Conservation (phyloP, 2,113 vertebrate species). For the Cryptotis parvus region DNA sequence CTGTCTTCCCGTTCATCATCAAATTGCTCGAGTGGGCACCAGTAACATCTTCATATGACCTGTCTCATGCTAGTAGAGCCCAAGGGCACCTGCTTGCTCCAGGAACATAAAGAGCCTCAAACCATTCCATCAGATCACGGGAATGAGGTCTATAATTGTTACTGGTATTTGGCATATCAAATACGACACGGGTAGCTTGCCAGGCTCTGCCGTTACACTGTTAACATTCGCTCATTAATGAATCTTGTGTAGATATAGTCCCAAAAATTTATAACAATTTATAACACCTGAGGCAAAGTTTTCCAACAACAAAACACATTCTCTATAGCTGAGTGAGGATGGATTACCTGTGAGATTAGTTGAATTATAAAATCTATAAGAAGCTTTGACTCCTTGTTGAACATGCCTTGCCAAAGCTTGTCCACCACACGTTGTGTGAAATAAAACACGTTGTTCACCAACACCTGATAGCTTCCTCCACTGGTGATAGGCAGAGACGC, state of each 20-base stretch:
- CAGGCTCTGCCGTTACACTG: too few relatives aligned
- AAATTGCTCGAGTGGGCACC: too few relatives aligned
- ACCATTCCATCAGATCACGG: too few relatives aligned
- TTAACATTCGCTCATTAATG: conserved; percentile 43
- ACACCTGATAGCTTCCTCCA: conserved; percentile 96
- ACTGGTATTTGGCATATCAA: too few relatives aligned
- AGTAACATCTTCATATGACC: too few relatives aligned
- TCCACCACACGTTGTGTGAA: conserved; percentile 98
- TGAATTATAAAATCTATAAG: conserved; percentile 99
- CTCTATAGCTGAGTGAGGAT: conserved; percentile 21
- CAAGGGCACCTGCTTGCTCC: too few relatives aligned
- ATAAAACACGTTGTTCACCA: conserved; percentile 99
- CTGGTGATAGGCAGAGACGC: conserved; percentile 96
- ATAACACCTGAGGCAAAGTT: not conserved
- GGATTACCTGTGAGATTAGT: conserved; percentile 96
- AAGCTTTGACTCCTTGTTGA: conserved; percentile 99
- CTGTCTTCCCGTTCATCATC: too few relatives aligned
- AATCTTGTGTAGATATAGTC: conserved; percentile 29
- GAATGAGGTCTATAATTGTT: too few relatives aligned
- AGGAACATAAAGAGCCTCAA: too few relatives aligned
- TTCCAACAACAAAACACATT: conserved; percentile 47
- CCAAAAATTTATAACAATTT: conserved; percentile 36
- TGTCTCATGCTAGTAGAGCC: too few relatives aligned
- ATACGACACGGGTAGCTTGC: too few relatives aligned
- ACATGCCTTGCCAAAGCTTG: conserved; percentile 99